Conservation (phyloP, 2,888 invertebrate species). For the Megamerina dolium region DNA sequence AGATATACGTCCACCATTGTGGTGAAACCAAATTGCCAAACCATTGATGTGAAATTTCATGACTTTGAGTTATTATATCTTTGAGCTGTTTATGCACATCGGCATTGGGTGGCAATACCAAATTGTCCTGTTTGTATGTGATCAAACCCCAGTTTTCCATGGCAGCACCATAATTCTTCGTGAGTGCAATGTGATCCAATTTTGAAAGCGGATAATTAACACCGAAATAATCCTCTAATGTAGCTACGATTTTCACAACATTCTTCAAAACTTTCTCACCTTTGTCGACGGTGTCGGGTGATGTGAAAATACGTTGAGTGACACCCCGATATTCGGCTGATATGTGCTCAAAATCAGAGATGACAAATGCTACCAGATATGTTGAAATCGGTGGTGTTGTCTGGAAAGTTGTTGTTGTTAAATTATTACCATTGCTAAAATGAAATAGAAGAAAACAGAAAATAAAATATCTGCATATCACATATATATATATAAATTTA, state of each 20-base stretch:
- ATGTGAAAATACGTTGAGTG: conserved; percentile 39
- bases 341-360: conserved; percentile 56
- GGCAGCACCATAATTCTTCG: conserved; percentile 75
- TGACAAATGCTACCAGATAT: conserved; percentile 76
- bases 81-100: conserved; percentile 40
- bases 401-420: conserved; percentile 48
- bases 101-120: conserved; percentile 44
- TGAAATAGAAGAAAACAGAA: background rate
- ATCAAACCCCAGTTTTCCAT: conserved; percentile 97
- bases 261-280: conserved; percentile 35
- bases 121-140: conserved; percentile 52
- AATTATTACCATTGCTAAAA: conserved; percentile 16
- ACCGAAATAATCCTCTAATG: conserved; percentile 62
- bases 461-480: background rate
- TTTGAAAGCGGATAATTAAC: conserved; percentile 71
- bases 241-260: conserved; percentile 32
- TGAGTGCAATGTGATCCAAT: conserved; percentile 81
- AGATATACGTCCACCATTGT: conserved; percentile 65
- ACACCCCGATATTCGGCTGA: conserved; percentile 44
- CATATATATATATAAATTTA: background rate
- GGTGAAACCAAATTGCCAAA: conserved; percentile 71
- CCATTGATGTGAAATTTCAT: conserved; percentile 70
- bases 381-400: conserved; percentile 65
- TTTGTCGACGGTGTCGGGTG: conserved; percentile 28
- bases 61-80: conserved; percentile 52